Conservation (phyloP, 2,113 vertebrate species). For the Opisthocomus hoazin region DNA sequence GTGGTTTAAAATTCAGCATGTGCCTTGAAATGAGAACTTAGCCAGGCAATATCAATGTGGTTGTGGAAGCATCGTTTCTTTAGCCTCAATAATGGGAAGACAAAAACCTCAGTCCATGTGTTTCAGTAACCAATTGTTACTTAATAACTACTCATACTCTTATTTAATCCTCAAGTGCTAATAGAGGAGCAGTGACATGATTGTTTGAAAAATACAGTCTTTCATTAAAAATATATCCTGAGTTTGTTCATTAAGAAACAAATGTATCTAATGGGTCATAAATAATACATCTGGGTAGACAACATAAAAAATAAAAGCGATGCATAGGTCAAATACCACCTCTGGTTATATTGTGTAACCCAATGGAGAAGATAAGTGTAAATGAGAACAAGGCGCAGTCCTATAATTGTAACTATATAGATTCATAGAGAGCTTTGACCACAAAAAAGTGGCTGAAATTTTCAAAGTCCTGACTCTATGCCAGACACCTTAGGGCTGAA, state of each 20-base stretch:
- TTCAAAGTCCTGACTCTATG: neutral
- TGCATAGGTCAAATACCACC: conserved; percentile 4
- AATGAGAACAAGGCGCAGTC: conserved; percentile 20
- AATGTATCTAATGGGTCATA: neutral
- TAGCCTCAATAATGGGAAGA: conserved; percentile 33
- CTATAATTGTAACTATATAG: conserved; percentile 12
- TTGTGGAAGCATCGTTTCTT: neutral
- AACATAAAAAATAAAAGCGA: neutral
- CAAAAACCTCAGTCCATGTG: conserved; percentile 9
- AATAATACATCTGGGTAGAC: neutral
- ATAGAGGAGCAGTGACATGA: neutral
- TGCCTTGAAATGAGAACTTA: neutral
- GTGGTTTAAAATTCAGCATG: conserved; percentile 18
- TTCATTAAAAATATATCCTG: neutral
- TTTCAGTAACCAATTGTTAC: conserved; percentile 31
- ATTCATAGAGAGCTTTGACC: neutral
- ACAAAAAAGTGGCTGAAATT: conserved; percentile 29
- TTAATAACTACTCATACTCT: conserved; percentile 16
- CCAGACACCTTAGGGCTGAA: conserved; percentile 13
- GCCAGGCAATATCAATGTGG: neutral
- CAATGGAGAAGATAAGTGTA: neutral
- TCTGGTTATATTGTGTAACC: conserved; percentile 31
- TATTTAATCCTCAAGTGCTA: conserved; percentile 30
- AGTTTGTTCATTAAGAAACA: conserved; percentile 32
- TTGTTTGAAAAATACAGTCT: conserved; percentile 17